These are phyloP conservation scores for Tholera decimalis DNA, from an alignment of 2,888 invertebrate species.

Conservation along the genomic window DNA sequence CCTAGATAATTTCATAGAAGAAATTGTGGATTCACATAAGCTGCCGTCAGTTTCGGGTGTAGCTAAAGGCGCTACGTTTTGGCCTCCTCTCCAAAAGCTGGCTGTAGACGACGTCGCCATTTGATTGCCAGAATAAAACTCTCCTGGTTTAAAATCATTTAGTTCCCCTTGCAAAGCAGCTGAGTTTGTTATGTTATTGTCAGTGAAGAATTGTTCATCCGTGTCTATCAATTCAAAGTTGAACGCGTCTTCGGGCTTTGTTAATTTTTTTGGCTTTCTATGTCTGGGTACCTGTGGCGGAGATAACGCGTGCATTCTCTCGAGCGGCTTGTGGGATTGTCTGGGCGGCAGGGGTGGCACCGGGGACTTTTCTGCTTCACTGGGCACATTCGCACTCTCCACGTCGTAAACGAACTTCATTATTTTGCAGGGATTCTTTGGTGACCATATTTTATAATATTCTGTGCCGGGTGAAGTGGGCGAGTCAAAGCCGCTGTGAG, in stretches of 20 bases:
- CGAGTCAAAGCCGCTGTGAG: constrained; percentile 88
- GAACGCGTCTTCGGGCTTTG: constrained; percentile 94
- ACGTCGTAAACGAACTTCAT: constrained; percentile 90
- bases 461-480: constrained; percentile 92
- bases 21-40: constrained; percentile 90
- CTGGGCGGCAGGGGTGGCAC: constrained; percentile 94
- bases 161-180: constrained; percentile 82
- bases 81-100: constrained; percentile 85
- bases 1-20: constrained; percentile 89
- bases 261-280: constrained; percentile 93
- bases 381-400: constrained; percentile 87
- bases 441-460: constrained; percentile 94
- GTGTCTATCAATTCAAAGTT: constrained; percentile 96
- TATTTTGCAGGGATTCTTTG: constrained; percentile 91
- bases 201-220: constrained; percentile 93
- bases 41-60: constrained; percentile 92
- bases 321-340: constrained; percentile 94
- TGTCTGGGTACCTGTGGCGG: constrained; percentile 94
- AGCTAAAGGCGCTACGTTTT: constrained; percentile 90
- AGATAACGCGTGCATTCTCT: constrained; percentile 93
- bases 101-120: constrained; percentile 82
- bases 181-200: constrained; percentile 88
- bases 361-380: constrained; percentile 92
- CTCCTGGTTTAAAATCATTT: constrained; percentile 88
- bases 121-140: constrained; percentile 87